A percentile compares a stretch with the other conserved stretches of the same genome.
Conservation (phyloP, 2,797 vertebrate species). For the Diceros bicornis region DNA sequence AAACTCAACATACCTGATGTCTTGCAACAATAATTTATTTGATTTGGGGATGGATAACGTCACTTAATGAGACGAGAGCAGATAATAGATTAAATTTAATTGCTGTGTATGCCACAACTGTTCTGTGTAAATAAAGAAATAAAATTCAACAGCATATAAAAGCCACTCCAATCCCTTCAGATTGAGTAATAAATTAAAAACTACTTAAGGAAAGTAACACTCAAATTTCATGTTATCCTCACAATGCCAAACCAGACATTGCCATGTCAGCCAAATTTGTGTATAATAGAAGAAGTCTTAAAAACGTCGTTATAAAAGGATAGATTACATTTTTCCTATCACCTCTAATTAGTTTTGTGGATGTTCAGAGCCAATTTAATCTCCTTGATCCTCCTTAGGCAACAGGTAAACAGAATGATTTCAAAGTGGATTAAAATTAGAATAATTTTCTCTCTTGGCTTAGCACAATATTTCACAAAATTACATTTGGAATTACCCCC, state of each 20-base stretch:
- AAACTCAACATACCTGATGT: constrained; percentile 31
- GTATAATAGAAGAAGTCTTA: constrained; percentile 74
- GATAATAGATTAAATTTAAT: constrained; percentile 73
- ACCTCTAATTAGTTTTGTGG: constrained; percentile 80
- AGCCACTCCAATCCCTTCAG: constrained; percentile 59
- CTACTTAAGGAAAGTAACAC: constrained; percentile 67
- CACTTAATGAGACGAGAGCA: constrained; percentile 61
- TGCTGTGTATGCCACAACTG: constrained; percentile 55
- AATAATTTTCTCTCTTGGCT: constrained; percentile 66
- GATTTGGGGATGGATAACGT: constrained; percentile 61
- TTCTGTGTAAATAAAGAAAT: constrained; percentile 77
- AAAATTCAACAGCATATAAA: constrained; percentile 73
- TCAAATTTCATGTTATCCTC: constrained; percentile 76
- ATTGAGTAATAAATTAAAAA: constrained; percentile 81
- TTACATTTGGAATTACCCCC: constrained; percentile 52
- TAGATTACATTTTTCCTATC: constrained; percentile 71
- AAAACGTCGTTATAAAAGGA: constrained; percentile 72
- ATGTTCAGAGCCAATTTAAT: constrained; percentile 76
- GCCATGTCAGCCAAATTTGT: constrained; percentile 71
- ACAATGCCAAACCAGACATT: constrained; percentile 45
- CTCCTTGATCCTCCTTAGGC: constrained; percentile 70
- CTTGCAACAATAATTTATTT: constrained; percentile 61
- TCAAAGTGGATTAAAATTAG: constrained; percentile 75
- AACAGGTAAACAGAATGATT: constrained; percentile 82
- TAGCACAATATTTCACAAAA: constrained; percentile 71